phyloP scores from a whole-genome alignment of 2,797 vertebrate species.

The Lepilemur septentrionalis region DNA sequence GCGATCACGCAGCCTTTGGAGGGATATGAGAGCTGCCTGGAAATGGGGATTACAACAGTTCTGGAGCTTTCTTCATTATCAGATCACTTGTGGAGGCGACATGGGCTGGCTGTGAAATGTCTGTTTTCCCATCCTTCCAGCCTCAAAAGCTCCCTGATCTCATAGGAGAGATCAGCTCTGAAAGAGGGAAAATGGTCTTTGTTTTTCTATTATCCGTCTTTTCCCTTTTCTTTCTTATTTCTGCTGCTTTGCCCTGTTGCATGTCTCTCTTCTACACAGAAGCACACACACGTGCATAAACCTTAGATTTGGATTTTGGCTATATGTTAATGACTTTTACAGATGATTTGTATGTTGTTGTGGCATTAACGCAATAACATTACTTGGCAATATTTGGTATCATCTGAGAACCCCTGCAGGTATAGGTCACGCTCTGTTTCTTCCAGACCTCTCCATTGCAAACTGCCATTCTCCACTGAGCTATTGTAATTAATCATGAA shows the following conservation, averaged over 20 bases:
- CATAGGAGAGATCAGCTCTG: not conserved
- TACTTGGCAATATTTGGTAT: not conserved
- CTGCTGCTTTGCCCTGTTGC: not conserved
- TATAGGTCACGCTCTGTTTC: not conserved
- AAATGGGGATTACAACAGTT: not conserved
- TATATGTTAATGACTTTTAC: not conserved
- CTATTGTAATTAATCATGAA: not conserved
- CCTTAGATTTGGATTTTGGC: not conserved
- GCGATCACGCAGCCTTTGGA: not conserved
- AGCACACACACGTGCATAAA: not conserved
- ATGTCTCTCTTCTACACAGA: not conserved
- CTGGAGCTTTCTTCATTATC: not conserved
- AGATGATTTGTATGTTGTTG: not conserved
- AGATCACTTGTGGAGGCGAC: not conserved
- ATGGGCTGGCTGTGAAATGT: not conserved
- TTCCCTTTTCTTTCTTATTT: not conserved
- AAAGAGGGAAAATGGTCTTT: not conserved
- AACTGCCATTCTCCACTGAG: not conserved
- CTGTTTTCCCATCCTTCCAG: not conserved
- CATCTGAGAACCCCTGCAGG: not conserved
- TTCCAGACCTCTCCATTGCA: not conserved
- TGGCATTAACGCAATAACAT: not conserved
- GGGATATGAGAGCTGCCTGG: not conserved
- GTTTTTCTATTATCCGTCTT: not conserved
- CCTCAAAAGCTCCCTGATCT: not conserved